Conservation (phyloP, 2,797 vertebrate genomes). For the Borostomias antarcticus region DNA sequence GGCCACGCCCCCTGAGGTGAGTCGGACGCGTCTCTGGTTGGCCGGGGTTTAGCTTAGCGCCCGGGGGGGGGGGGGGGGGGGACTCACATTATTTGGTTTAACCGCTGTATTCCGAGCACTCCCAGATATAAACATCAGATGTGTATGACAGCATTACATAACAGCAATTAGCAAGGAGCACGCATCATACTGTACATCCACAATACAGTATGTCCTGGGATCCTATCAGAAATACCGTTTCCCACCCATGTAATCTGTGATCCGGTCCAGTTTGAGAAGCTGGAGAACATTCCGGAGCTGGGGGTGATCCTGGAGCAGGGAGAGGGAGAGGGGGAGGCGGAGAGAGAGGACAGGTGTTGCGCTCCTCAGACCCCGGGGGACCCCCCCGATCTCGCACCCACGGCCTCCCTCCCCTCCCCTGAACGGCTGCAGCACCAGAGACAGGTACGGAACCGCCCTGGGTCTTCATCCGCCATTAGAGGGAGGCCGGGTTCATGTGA, state of each 20-base stretch:
- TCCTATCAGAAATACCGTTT: too few species aligned
- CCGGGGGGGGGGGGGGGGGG: too few species aligned
- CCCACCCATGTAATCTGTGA: neutral
- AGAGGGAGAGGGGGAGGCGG: constrained; percentile 68
- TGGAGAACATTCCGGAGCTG: constrained; percentile 81
- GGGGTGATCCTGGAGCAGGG: constrained; percentile 64
- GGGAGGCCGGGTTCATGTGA: too few species aligned
- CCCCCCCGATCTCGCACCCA: constrained; percentile 58
- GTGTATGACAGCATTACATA: too few species aligned
- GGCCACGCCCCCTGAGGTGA: constrained; percentile 79
- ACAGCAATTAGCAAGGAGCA: too few species aligned
- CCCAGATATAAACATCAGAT: too few species aligned
- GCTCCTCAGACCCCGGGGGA: constrained; percentile 68
- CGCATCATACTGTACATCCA: too few species aligned
- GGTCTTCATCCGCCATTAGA: too few species aligned
- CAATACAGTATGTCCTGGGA: too few species aligned
- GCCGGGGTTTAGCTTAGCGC: neutral
- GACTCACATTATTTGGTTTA: too few species aligned
- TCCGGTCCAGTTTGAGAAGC: constrained; percentile 77
- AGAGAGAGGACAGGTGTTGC: constrained; percentile 67
- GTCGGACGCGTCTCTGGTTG: constrained; percentile 7
- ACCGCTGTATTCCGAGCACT: too few species aligned
- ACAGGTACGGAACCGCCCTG: constrained; percentile 85
- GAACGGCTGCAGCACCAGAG: constrained; percentile 85
- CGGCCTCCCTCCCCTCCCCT: constrained; percentile 70